Evolutionary conservation across 2,888 invertebrate species (phyloP).

Genomic region (Trichopria drosophilae): DNA sequence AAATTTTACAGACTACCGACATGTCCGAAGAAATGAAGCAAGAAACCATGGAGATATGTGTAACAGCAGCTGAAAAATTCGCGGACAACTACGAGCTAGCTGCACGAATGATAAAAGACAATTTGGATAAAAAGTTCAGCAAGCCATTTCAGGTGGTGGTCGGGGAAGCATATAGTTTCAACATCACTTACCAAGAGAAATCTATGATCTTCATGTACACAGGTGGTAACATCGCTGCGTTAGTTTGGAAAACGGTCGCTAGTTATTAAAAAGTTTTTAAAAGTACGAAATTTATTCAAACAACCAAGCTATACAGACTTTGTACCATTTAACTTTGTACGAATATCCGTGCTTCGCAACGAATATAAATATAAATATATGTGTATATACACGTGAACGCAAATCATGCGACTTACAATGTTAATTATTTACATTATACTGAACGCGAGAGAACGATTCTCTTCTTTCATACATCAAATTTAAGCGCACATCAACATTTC

Average conservation of each 20-base stretch:
- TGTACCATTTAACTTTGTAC: no score
- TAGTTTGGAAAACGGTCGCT: slow-evolving; percentile 49
- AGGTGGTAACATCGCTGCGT: slow-evolving; percentile 80
- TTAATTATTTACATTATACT: no score
- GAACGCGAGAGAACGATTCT: no score
- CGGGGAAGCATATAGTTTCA: slow-evolving; percentile 93
- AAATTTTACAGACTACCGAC: slow-evolving; percentile 60
- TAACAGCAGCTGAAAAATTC: slow-evolving; percentile 92
- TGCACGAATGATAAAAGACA: slow-evolving; percentile 91
- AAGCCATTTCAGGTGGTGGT: slow-evolving; percentile 82
- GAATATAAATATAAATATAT: no score
- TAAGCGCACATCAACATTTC: no score
- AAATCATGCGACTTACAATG: no score
- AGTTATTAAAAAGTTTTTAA: no score
- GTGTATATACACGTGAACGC: no score
- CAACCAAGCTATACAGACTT: no score
- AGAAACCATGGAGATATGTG: slow-evolving; percentile 87
- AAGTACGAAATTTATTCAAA: no score
- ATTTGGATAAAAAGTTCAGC: slow-evolving; percentile 94
- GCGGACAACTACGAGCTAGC: slow-evolving; percentile 79
- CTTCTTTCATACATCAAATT: no score
- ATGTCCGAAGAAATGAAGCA: slow-evolving; percentile 92
- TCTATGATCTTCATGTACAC: slow-evolving; percentile 87
- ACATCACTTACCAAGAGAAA: slow-evolving; percentile 88
- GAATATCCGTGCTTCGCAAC: no score